A percentile compares a stretch with the other conserved stretches of the same genome.
phyloP scores from a whole-genome alignment of 2,888 invertebrate genomes.

The Morpho helenor region DNA sequence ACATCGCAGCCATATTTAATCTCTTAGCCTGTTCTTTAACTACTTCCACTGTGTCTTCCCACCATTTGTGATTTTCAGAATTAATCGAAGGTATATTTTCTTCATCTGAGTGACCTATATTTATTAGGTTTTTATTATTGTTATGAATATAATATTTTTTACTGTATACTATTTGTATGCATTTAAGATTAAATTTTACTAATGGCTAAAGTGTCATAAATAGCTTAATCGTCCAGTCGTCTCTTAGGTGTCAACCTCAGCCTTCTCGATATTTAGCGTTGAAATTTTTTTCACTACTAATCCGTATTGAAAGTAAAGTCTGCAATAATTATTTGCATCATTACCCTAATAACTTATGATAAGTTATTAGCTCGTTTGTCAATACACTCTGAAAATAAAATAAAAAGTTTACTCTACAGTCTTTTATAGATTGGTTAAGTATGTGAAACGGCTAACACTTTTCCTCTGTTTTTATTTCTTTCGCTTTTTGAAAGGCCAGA shows the following conservation, averaged over 20 bases:
- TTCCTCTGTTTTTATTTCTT: constrained; percentile 30
- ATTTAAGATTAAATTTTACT: too few species aligned
- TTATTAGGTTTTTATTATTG: neutral
- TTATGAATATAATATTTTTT: too few species aligned
- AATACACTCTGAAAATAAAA: too few species aligned
- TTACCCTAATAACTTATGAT: too few species aligned
- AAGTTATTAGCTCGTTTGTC: too few species aligned
- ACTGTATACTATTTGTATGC: too few species aligned
- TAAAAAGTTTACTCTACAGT: too few species aligned
- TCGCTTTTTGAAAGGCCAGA: constrained; percentile 33
- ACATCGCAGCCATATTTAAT: constrained; percentile 22
- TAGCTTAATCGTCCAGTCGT: too few species aligned
- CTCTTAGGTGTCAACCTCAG: too few species aligned
- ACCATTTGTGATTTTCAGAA: constrained; percentile 33
- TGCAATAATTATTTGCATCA: neutral
- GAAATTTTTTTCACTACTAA: too few species aligned
- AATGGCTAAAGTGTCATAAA: too few species aligned
- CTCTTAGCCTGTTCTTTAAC: constrained; percentile 8
- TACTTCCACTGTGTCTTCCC: constrained; percentile 34
- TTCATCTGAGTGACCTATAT: constrained; percentile 1
- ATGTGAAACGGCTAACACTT: neutral
- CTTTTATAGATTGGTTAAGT: neutral
- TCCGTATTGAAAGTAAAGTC: neutral
- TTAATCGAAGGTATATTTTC: constrained; percentile 11
- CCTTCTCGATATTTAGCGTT: too few species aligned